Conservation (phyloP, 1,140 invertebrate genomes). For the Colletes gigas region DNA sequence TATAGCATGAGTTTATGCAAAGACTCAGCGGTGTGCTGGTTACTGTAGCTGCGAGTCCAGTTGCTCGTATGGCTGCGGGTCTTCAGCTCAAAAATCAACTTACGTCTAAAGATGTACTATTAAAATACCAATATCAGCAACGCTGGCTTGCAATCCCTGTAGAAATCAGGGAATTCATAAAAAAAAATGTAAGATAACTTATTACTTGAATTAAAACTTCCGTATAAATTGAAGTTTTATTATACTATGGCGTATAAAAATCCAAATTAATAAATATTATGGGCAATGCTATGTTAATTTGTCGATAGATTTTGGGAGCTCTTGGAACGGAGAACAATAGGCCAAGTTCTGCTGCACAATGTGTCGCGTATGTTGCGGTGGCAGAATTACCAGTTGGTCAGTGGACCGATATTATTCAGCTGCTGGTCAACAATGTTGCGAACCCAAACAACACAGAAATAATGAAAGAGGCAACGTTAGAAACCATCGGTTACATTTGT, state of each 20-base stretch:
- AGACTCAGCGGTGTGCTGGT: constrained; percentile 95
- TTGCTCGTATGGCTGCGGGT: constrained; percentile 98
- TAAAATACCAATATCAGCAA: constrained; percentile 93
- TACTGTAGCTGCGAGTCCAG: constrained; percentile 93
- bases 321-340: constrained; percentile 97
- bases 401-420: constrained; percentile 92
- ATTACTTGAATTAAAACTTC: background rate
- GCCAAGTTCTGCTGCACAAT: constrained; percentile 98
- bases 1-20: constrained; percentile 94
- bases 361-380: constrained; percentile 98
- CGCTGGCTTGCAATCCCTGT: constrained; percentile 95
- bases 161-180: constrained; percentile 93
- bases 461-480: constrained; percentile 97
- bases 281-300: background rate
- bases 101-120: constrained; percentile 95
- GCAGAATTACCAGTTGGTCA: constrained; percentile 94
- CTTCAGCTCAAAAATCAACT: constrained; percentile 99
- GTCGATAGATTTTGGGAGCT: constrained; percentile 90
- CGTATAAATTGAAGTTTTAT: background rate
- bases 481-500: constrained; percentile 95
- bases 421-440: constrained; percentile 95
- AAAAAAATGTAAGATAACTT: constrained; percentile 93
- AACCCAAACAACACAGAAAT: constrained; percentile 93
- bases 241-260: background rate
- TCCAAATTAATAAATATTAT: background rate